Evolutionary conservation across 2,888 invertebrate species (phyloP), one percentile per base, ranked within the genome.

Genomic region (Nebria brevicollis): DNA sequence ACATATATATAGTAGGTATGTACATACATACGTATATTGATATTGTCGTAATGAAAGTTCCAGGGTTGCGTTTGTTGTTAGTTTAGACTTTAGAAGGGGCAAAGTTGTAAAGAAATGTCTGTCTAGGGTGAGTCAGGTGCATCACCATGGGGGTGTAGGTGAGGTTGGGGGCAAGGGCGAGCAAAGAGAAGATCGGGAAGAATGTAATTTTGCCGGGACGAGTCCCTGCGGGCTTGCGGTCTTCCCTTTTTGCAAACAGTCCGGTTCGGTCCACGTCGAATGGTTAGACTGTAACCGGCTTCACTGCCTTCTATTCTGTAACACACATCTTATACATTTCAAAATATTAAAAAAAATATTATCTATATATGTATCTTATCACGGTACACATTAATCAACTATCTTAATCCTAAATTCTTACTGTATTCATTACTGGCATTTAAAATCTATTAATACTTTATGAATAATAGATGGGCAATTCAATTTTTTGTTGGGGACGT

Each of bases 161-260:
- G 25, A 15, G 64, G 70, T 26, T 26, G 34, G 65, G 65, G 76
- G 77, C n/a, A 72, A 34, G 79, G 74, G 83, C 83, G 83, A 82
- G 82, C 82, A 82, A 85, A 86, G 86, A 34, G 86, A 85, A 86
- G 86, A 85, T 86, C 84, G 85, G 86, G 86, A 88, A 88, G 88
- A 88, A 88, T 88, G 88, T 88, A 88, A 88, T 88, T 88, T 88
- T 87, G 87, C 86, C 86, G 86, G 87, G 88, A 88, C 88, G 88
- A 87, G 87, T 87, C 88, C 87, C 88, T 84, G 81, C 86, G 86
- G 88, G 85, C 84, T 87, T 87, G 87, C 87, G 88, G 86, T 87
- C 86, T 86, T 86, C 87, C 87, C 87, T 87, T 87, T 87, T 87
- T 87, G 86, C 87, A 87, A 87, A 87, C 87, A 87, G 87, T 87